phyloP scores from a whole-genome alignment of 2,888 invertebrate genomes.

The Rotaria sp. region DNA sequence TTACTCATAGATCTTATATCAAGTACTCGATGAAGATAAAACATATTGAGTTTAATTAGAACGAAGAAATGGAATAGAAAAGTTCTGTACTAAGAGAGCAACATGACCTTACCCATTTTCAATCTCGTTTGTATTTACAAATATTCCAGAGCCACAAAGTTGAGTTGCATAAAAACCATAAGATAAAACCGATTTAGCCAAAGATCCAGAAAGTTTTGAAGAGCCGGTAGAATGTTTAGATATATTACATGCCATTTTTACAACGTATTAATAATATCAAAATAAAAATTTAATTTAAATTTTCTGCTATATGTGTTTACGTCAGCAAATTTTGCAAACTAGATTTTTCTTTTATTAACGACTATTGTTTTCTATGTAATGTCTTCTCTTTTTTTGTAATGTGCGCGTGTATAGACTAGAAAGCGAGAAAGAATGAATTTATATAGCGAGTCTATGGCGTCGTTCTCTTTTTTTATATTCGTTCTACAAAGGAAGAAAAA shows the following conservation, averaged over 20 bases:
- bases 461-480: not conserved
- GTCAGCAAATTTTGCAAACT: not conserved
- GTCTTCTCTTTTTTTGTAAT: not conserved
- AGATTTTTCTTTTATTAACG: not conserved
- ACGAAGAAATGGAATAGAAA: no score
- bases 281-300: not conserved
- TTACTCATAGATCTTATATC: not conserved
- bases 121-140: not conserved
- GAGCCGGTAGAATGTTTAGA: not conserved
- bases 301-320: not conserved
- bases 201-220: not conserved
- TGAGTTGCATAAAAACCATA: not conserved
- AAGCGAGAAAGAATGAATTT: not conserved
- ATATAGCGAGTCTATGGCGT: not conserved
- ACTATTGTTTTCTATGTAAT: conserved; percentile 20
- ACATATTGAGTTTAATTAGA: not conserved
- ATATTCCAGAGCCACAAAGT: not conserved
- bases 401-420: conserved; percentile 10
- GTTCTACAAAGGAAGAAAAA: not conserved
- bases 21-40: not conserved
- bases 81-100: not conserved
- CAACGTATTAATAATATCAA: not conserved
- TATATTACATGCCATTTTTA: not conserved
- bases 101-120: not conserved
- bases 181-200: not conserved